These are phyloP conservation scores for Salvelinus fontinalis DNA, from an alignment of 2,113 vertebrate species.

Conservation along the genomic window DNA sequence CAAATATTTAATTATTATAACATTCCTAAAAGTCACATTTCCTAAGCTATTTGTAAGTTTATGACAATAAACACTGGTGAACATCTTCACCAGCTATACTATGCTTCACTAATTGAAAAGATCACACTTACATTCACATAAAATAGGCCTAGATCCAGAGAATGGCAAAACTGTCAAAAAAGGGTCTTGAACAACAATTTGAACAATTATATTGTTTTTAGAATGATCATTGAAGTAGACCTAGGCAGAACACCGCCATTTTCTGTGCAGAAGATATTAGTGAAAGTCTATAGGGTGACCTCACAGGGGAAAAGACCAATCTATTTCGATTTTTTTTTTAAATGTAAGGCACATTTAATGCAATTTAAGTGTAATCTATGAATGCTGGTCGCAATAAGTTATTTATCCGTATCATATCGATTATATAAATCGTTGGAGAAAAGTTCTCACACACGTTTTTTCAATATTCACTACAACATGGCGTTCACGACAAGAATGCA, in stretches of 20 bases:
- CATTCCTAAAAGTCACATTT: neutral
- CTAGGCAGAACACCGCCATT: conserved; percentile 67
- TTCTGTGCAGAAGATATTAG: conserved; percentile 60
- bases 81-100: neutral
- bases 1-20: neutral
- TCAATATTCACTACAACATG: conserved; percentile 62
- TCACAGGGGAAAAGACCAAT: conserved; percentile 7
- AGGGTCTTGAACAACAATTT: too few relatives aligned
- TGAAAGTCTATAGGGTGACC: conserved; percentile 24
- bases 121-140: neutral
- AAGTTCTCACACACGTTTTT: neutral
- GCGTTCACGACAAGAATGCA: conserved; percentile 51
- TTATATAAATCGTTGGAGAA: neutral
- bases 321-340: neutral
- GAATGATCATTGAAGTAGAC: conserved; percentile 28
- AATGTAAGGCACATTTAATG: neutral
- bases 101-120: neutral
- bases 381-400: neutral
- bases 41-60: neutral
- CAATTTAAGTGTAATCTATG: neutral
- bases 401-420: neutral
- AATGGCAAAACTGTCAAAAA: too few relatives aligned
- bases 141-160: too few relatives aligned
- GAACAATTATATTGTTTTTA: conserved; percentile 13
- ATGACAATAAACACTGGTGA: neutral